Evolutionary conservation across 2,888 invertebrate genomes (phyloP).

Genomic region (Trissonchulus latispiculum): DNA sequence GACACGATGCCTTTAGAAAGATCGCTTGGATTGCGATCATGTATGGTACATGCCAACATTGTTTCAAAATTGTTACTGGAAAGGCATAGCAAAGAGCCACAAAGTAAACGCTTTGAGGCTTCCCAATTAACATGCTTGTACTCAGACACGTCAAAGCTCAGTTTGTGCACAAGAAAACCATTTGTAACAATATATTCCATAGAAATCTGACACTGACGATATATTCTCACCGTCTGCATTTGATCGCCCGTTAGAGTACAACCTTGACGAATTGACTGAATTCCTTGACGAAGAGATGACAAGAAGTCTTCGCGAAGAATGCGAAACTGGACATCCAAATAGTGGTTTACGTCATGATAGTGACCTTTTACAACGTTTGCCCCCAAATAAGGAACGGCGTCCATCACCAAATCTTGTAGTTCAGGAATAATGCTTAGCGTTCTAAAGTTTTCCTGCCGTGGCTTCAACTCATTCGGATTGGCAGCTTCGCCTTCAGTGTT

Average conservation of each 20-base stretch:
- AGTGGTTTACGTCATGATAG: conserved; percentile 59
- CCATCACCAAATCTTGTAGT: no score
- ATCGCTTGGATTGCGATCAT: conserved; percentile 52
- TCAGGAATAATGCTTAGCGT: no score
- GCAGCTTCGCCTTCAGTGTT: not conserved
- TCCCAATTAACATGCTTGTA: conserved; percentile 43
- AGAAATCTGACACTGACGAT: no score
- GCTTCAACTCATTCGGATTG: not conserved
- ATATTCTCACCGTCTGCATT: no score
- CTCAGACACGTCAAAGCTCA: conserved; percentile 24
- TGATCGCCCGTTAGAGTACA: no score
- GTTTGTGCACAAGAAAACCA: conserved; percentile 23
- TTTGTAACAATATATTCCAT: no score
- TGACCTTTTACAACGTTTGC: conserved; percentile 56
- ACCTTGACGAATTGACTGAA: no score
- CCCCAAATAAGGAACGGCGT: conserved; percentile 51
- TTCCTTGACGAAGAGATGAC: conserved; percentile 60
- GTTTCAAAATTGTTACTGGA: conserved; percentile 58
- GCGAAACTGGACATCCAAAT: conserved; percentile 67
- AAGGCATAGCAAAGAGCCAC: conserved; percentile 63
- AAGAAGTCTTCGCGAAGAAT: conserved; percentile 69
- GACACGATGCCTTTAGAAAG: conserved; percentile 49
- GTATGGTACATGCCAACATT: conserved; percentile 58
- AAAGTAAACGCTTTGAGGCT: conserved; percentile 54
- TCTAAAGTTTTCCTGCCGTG: no score